These are phyloP conservation scores for Potamilus streckersoni DNA, from an alignment of 1,140 invertebrate species.

Conservation along the genomic window DNA sequence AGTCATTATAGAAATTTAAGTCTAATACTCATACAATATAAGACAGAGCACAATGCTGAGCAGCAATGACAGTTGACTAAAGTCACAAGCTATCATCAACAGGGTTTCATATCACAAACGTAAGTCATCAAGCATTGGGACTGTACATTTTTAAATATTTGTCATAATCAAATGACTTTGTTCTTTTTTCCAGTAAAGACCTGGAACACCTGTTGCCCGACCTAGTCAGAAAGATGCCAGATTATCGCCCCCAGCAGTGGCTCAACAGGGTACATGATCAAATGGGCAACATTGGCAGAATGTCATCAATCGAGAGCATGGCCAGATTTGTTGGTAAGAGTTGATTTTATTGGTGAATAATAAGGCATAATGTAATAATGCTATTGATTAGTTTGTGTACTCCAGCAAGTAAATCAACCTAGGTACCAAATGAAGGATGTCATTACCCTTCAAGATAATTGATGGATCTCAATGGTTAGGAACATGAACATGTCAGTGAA, in stretches of 20 bases:
- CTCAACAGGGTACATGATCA: slow-evolving; percentile 87
- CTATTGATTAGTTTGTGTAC: not conserved
- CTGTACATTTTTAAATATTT: no score
- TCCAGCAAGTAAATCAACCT: not conserved
- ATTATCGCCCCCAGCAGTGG: slow-evolving; percentile 86
- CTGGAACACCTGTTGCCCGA: slow-evolving; percentile 80
- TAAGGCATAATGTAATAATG: not conserved
- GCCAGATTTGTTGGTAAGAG: slow-evolving; percentile 75
- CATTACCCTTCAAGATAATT: no score
- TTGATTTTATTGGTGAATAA: not conserved
- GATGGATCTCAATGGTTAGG: not conserved
- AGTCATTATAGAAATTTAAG: no score
- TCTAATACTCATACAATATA: no score
- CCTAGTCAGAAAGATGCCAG: slow-evolving; percentile 61
- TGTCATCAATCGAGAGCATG: slow-evolving; percentile 73
- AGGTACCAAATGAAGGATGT: not conserved
- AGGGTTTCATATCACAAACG: no score
- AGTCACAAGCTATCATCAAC: no score
- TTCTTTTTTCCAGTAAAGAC: slow-evolving; percentile 74
- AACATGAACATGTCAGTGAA: not conserved
- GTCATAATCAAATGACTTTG: no score
- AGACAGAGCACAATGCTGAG: no score
- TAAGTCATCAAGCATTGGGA: no score
- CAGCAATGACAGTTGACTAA: no score
- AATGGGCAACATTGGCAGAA: slow-evolving; percentile 76